phyloP scores from a whole-genome alignment of 2,113 vertebrate species.

The Microcebus jonahi region DNA sequence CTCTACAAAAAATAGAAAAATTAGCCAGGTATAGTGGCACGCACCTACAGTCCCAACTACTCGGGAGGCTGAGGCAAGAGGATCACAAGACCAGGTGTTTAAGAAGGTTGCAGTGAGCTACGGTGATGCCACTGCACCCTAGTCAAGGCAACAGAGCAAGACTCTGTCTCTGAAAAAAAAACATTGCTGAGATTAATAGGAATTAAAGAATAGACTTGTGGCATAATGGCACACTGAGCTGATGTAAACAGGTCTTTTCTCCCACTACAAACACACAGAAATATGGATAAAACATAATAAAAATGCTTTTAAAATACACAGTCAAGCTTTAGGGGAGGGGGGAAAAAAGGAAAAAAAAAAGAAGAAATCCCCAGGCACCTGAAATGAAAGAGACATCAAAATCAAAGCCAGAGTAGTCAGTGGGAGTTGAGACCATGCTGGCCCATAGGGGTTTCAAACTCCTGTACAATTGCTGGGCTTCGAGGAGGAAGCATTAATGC shows the following conservation, averaged over 20 bases:
- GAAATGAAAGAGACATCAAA: constrained; percentile 68
- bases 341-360: not conserved
- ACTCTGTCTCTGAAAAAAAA: too few species aligned
- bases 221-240: constrained; percentile 28
- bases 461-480: not conserved
- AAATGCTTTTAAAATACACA: constrained; percentile 69
- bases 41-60: too few species aligned
- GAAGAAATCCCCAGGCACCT: not conserved
- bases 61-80: too few species aligned
- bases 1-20: too few species aligned
- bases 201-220: constrained; percentile 47
- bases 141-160: too few species aligned
- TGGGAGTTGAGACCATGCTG: not conserved
- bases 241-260: constrained; percentile 55
- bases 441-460: constrained; percentile 1
- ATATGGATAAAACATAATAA: constrained; percentile 51
- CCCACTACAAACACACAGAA: constrained; percentile 23
- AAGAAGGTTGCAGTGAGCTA: too few species aligned
- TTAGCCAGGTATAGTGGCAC: too few species aligned
- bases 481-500: constrained; percentile 3
- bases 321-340: not conserved
- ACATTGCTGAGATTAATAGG: not conserved
- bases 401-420: constrained; percentile 56
- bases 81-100: too few species aligned
- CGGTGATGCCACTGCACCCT: too few species aligned